These are phyloP conservation scores for Ennomos quercinarius DNA, from an alignment of 2,888 invertebrate genomes.

Conservation along the genomic window DNA sequence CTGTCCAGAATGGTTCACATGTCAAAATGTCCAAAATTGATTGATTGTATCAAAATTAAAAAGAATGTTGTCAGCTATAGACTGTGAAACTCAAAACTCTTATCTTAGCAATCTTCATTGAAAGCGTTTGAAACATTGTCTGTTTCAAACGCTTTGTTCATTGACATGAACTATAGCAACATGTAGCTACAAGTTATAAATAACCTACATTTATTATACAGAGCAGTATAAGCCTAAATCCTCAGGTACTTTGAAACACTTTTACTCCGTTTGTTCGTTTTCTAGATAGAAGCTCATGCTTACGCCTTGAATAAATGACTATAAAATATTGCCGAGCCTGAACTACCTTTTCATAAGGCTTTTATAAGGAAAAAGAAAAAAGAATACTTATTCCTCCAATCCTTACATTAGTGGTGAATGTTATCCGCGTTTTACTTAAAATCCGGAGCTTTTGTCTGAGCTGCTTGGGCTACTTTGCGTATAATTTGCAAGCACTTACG, in stretches of 20 bases:
- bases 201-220: constrained; percentile 30
- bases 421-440: constrained; percentile 46
- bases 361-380: constrained; percentile 39
- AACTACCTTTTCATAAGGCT: constrained; percentile 45
- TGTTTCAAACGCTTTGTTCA: no score
- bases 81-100: no score
- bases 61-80: no score
- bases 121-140: no score
- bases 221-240: constrained; percentile 34
- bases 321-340: constrained; percentile 46
- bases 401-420: constrained; percentile 45
- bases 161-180: constrained; percentile 4
- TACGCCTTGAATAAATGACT: constrained; percentile 49
- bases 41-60: no score
- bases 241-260: constrained; percentile 38
- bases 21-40: no score
- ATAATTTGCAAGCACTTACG: constrained; percentile 49
- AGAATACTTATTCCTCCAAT: constrained; percentile 41
- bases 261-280: constrained; percentile 32
- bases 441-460: constrained; percentile 21
- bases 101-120: no score
- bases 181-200: no score
- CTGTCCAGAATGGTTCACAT: no score
- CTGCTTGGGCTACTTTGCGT: constrained; percentile 33
- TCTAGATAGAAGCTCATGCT: constrained; percentile 38